A percentile compares a stretch with the other conserved stretches of the same genome.
These are phyloP conservation scores for Amorpha juglandis DNA, from an alignment of 2,888 invertebrate species.

Conservation along the genomic window DNA sequence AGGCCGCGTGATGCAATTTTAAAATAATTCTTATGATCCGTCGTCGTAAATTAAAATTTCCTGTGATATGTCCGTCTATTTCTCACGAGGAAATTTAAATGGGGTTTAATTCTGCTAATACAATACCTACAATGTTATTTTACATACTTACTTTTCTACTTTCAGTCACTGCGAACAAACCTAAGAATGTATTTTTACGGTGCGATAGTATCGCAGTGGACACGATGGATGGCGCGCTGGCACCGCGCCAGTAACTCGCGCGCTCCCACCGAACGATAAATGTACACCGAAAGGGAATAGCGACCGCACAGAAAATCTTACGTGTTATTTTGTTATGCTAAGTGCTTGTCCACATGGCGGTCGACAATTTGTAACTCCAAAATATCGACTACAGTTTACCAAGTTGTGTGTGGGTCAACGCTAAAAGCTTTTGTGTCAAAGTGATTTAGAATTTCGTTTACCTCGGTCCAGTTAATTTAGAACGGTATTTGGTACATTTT, in stretches of 20 bases:
- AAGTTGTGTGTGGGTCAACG: conserved; percentile 1
- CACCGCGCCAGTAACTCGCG: conserved; percentile 29
- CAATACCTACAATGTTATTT: conserved; percentile 12
- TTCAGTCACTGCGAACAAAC: conserved; percentile 18
- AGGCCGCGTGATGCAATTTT: too few relatives aligned
- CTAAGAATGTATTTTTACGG: conserved; percentile 10
- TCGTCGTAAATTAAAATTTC: too few relatives aligned
- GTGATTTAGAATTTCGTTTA: conserved; percentile 17
- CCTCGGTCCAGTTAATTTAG: background rate
- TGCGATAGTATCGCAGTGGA: conserved; percentile 11
- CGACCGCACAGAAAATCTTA: background rate
- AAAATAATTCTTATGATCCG: too few relatives aligned
- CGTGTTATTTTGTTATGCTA: conserved; percentile 22
- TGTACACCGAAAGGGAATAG: conserved; percentile 28
- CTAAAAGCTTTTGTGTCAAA: conserved; percentile 19
- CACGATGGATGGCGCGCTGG: conserved; percentile 28
- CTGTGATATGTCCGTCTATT: too few relatives aligned
- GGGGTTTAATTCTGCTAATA: conserved; percentile 1
- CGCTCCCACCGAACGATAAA: conserved; percentile 27
- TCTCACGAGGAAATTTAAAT: background rate
- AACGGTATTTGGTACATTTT: too few relatives aligned
- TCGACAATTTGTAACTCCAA: conserved; percentile 15
- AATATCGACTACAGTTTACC: conserved; percentile 17
- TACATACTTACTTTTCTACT: too few relatives aligned
- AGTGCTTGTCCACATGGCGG: conserved; percentile 20